Evolutionary conservation across 2,113 vertebrate species (phyloP), one percentile per base, ranked within the genome.

Genomic region (Andinoacara biseriatus): DNA sequence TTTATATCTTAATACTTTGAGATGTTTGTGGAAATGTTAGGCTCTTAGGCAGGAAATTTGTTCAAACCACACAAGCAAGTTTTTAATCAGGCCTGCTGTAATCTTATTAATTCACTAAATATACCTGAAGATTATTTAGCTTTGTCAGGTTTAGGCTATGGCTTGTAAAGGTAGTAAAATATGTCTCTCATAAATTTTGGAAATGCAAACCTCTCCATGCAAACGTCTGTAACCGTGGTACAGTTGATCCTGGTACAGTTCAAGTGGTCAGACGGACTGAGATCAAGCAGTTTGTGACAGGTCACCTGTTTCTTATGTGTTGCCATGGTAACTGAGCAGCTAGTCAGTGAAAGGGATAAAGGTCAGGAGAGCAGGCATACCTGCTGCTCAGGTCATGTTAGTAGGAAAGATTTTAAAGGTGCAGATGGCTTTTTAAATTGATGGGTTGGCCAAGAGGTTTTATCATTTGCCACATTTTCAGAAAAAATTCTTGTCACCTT

Each of bases 261-360:
- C n/a, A n/a, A n/a, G n/a, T 60, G 18, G 11, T 22, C 10, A 61
- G 11, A 17, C 35, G 43, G 10, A 24, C 38, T 4, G 40, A 40
- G 74, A 63, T 76, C 81, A 2, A 46, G 17, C 26, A 2, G 63
- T 49, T 74, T n/a, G 2, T 33, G 83, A 74, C 78, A 43, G 38
- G 81, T 87, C 4, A 79, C 74, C 83, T 26, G 74, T 67, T 79
- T 79, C 35, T 69, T 26, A 38, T 14, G 6, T 38, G 67, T 94
- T 74, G 46, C 74, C 72, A 22, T 54, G 84, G 84, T 82, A 88
- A 81, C 87, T 93, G 95, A 95, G 94, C 57, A 43, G 76, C 63
- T 82, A 7, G 6, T 72, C 1, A 52, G 26, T 56, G 60, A 62
- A 78, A 40, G 38, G 56, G 15, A 6, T n/a, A 20, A 22, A 58